These are phyloP conservation scores for Caenorhabditis imperialis DNA, from an alignment of 2,888 invertebrate species.

Conservation along the genomic window DNA sequence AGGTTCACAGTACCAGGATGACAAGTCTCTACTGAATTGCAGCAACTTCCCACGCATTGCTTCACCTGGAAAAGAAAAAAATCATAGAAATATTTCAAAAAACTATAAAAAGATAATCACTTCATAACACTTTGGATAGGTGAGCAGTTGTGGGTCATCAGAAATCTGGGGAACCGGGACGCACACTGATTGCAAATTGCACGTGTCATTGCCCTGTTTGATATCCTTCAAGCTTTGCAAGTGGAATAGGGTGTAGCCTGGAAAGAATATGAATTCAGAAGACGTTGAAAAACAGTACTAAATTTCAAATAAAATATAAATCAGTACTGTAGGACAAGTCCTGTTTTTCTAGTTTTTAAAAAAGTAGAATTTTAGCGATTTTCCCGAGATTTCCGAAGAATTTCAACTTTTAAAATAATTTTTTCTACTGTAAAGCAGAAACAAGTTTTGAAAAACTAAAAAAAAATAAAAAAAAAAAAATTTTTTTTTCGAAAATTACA, in stretches of 20 bases:
- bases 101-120: no score
- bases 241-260: slow-evolving; percentile 28
- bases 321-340: no score
- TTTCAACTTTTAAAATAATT: no score
- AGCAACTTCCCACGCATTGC: slow-evolving; percentile 67
- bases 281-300: background rate
- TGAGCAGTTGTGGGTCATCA: slow-evolving; percentile 55
- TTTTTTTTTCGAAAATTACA: no score
- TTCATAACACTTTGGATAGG: slow-evolving; percentile 61
- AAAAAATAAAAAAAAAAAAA: no score
- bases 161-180: slow-evolving; percentile 54
- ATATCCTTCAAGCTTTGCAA: slow-evolving; percentile 35
- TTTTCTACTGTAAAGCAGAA: no score
- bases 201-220: slow-evolving; percentile 63
- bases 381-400: no score
- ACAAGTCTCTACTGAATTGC: slow-evolving; percentile 56
- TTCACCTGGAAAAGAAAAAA: slow-evolving; percentile 49
- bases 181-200: slow-evolving; percentile 60
- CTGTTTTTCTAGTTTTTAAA: no score
- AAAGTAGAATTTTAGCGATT: no score
- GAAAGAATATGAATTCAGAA: background rate
- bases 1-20: slow-evolving; percentile 57
- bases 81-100: no score
- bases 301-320: no score
- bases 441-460: no score